Evolutionary conservation across 2,113 vertebrate species (phyloP), one percentile per base, ranked within the genome.

Genomic region (Chlorodrepanis virens): DNA sequence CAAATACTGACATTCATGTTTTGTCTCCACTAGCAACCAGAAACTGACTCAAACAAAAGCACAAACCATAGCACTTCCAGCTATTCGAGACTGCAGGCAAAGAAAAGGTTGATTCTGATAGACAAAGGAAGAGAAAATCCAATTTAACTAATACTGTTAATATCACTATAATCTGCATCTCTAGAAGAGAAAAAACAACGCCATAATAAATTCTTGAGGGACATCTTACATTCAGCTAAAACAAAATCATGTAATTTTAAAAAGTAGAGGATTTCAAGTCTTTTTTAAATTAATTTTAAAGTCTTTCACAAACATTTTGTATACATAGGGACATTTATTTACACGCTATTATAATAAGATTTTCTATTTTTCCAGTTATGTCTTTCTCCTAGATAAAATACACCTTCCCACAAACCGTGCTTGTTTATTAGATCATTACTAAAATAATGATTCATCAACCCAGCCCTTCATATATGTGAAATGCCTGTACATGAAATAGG

Each of bases 1-100:
- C 83, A 97, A 97, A 97, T 83, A 93, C 40, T 91, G 83, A 93
- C 69, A 93, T 95, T 96, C 79, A 89, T 56, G 87, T 39, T 63
- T 84, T 59, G 95, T 98, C 81, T 98, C 97, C 97, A 97, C 93
- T 96, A 96, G 97, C 94, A 96, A 98, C 94, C 39, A 93, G 83
- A 53, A 96, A 93, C 54, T 78, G 70, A 95, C 37, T 89, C 91
- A 97, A 97, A 97, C 91, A 96, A 89, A 96, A 88, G 29, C 77
- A 83, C 44, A 42, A 42, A 42, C 40, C 12, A 42, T 42, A 42
- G 40, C 40, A 28, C n/a, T 90, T 93, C 50, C 13, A 2, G 25
- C 23, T 54, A 65, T 14, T 88, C 40, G 79, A 87, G 35, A 88
- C 19, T 76, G 14, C 27, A 96, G 23, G 16, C 7, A 70, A 87